Conservation (phyloP, 2,797 vertebrate genomes). For the Neosalanx taihuensis region DNA sequence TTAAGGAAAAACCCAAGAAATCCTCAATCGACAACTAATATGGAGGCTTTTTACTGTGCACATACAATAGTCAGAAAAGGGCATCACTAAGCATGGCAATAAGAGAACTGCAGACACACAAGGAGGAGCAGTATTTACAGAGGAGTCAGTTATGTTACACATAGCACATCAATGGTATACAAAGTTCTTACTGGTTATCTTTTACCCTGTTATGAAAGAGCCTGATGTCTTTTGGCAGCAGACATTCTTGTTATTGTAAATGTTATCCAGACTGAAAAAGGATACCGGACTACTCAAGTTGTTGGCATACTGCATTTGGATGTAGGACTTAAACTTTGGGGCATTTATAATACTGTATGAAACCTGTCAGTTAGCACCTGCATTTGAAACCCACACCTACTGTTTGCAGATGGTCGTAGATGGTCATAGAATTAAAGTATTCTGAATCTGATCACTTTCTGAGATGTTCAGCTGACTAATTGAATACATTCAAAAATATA, state of each 20-base stretch:
- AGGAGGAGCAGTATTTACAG: conserved; percentile 36
- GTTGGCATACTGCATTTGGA: conserved; percentile 28
- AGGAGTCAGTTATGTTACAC: conserved; percentile 42
- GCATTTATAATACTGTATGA: conserved; percentile 9
- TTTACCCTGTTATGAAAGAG: conserved; percentile 44
- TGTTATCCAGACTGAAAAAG: conserved; percentile 51
- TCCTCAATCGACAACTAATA: conserved; percentile 40
- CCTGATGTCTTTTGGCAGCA: conserved; percentile 49
- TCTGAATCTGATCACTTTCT: conserved; percentile 21
- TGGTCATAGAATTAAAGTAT: too few species aligned
- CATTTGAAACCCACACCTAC: conserved; percentile 32
- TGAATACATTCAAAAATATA: conserved; percentile 37
- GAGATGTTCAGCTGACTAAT: conserved; percentile 29
- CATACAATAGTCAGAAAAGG: conserved; percentile 35
- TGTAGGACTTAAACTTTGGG: conserved; percentile 31
- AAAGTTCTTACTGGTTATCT: conserved; percentile 38
- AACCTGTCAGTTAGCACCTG: conserved; percentile 28
- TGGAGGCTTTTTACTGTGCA: conserved; percentile 33
- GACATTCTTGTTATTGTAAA: conserved; percentile 59
- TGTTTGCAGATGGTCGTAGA: background rate
- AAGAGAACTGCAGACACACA: conserved; percentile 66
- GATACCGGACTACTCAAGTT: conserved; percentile 29
- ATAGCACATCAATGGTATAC: conserved; percentile 51
- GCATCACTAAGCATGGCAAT: conserved; percentile 81
- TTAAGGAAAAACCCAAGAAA: conserved; percentile 45